A percentile compares a stretch with the other conserved stretches of the same genome.
Conservation (phyloP, 2,888 invertebrate genomes). For the Nephrocerus scutellatus region DNA sequence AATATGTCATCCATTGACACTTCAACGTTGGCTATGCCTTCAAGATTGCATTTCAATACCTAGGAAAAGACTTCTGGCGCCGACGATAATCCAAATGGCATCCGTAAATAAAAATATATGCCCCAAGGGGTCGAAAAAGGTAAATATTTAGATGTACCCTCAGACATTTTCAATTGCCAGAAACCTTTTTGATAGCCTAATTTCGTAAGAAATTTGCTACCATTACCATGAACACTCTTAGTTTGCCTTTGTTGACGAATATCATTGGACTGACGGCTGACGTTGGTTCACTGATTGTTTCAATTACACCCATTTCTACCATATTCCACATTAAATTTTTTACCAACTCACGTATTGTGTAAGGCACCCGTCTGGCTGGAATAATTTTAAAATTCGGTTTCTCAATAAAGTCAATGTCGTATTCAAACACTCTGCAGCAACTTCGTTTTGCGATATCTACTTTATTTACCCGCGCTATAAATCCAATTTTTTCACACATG, state of each 20-base stretch:
- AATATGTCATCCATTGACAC: conserved; percentile 27
- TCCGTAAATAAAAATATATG: conserved; percentile 17
- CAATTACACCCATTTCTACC: conserved; percentile 15
- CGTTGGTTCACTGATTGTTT: conserved; percentile 17
- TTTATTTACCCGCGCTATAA: conserved; percentile 4
- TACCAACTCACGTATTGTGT: conserved; percentile 19
- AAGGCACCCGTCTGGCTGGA: conserved; percentile 18
- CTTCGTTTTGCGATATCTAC: no score
- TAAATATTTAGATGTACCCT: conserved; percentile 19
- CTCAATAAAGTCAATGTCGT: conserved; percentile 18
- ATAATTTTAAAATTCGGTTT: conserved; percentile 18
- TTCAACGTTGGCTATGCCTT: conserved; percentile 18
- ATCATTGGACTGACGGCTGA: conserved; percentile 20
- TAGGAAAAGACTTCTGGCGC: conserved; percentile 28
- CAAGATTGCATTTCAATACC: conserved; percentile 18
- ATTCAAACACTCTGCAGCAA: conserved; percentile 19
- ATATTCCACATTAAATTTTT: conserved; percentile 20
- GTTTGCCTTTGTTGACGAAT: conserved; percentile 15
- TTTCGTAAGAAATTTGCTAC: conserved; percentile 14
- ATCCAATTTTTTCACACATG: conserved; percentile 1
- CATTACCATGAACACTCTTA: conserved; percentile 15
- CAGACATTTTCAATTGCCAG: conserved; percentile 19
- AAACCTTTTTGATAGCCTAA: conserved; percentile 20
- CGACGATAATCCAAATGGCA: conserved; percentile 18
- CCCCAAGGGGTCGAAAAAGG: conserved; percentile 19